Evolutionary conservation across 2,797 vertebrate species (phyloP).

Genomic region (Mormyrus hasselquistii): DNA sequence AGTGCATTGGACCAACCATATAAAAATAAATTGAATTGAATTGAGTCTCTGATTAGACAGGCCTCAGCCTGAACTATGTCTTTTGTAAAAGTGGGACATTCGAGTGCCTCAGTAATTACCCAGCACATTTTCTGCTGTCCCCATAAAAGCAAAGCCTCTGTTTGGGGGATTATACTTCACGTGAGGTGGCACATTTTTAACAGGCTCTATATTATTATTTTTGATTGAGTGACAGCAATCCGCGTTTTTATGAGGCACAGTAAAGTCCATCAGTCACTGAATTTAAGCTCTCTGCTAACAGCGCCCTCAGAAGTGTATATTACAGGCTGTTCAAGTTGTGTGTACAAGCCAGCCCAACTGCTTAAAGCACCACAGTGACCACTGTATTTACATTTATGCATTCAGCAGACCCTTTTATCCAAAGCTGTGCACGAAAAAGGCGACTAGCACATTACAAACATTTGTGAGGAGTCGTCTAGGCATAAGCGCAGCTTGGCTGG

Average conservation of each 20-base stretch:
- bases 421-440: neutral
- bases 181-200: neutral
- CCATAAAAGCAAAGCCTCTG: neutral
- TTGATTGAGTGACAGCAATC: neutral
- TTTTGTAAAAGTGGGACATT: neutral
- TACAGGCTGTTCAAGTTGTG: neutral
- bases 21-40: neutral
- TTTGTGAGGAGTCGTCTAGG: neutral
- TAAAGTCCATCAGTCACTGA: neutral
- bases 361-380: neutral
- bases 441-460: neutral
- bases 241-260: neutral
- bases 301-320: neutral
- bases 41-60: neutral
- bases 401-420: neutral
- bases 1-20: neutral
- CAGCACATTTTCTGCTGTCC: neutral
- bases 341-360: neutral
- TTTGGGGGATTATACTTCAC: neutral
- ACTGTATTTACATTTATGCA: neutral
- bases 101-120: neutral
- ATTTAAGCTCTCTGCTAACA: neutral
- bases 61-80: neutral
- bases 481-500: neutral
- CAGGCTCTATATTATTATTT: neutral